phyloP scores from a whole-genome alignment of 2,888 invertebrate species.

The Agapostemon virescens region DNA sequence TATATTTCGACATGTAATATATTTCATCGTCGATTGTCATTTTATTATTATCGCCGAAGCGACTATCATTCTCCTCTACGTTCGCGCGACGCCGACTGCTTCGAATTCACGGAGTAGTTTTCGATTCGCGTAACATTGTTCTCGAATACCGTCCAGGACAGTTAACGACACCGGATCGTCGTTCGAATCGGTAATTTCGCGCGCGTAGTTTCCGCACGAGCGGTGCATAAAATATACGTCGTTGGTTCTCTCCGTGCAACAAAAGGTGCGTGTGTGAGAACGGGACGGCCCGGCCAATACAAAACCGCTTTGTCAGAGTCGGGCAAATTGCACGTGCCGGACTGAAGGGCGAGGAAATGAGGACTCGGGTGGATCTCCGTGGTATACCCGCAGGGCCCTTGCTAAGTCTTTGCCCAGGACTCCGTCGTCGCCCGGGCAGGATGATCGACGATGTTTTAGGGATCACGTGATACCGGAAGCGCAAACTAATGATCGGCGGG shows the following conservation, averaged over 20 bases:
- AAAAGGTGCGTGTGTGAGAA: constrained; percentile 42
- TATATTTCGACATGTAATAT: no score
- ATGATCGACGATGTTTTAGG: constrained; percentile 68
- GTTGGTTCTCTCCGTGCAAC: constrained; percentile 21
- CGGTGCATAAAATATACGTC: constrained; percentile 35
- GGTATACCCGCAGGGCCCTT: constrained; percentile 52
- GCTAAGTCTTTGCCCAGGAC: constrained; percentile 53
- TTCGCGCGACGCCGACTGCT: neutral
- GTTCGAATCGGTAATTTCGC: constrained; percentile 17
- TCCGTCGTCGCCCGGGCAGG: constrained; percentile 45
- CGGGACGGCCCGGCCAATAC: constrained; percentile 49
- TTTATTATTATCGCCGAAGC: neutral
- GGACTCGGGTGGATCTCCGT: constrained; percentile 54
- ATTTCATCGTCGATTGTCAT: neutral
- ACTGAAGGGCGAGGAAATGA: constrained; percentile 61
- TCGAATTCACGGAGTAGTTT: neutral
- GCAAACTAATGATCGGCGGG: constrained; percentile 60
- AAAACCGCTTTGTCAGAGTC: constrained; percentile 60
- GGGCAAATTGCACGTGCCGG: constrained; percentile 61
- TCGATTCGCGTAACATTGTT: constrained; percentile 16
- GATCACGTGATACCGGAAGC: constrained; percentile 68
- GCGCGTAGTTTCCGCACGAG: constrained; percentile 18
- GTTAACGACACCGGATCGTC: constrained; percentile 25
- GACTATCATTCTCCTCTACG: neutral
- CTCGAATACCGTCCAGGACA: constrained; percentile 11